Conservation (phyloP, 2,888 invertebrate genomes). For the Caenorhabditis zanzibari region DNA sequence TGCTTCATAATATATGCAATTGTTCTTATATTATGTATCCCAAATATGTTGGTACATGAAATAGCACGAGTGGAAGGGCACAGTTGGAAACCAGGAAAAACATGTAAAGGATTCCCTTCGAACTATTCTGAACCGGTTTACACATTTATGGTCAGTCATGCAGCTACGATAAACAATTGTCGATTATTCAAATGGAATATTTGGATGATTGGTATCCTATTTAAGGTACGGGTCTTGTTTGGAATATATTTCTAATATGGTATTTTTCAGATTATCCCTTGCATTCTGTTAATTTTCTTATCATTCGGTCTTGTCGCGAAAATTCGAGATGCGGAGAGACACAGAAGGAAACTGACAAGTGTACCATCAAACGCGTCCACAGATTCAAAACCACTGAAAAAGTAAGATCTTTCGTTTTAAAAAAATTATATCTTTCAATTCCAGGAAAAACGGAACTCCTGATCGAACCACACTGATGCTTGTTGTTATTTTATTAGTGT, state of each 20-base stretch:
- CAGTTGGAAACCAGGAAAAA: conserved; percentile 64
- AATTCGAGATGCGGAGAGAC: conserved; percentile 78
- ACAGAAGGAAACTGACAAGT: conserved; percentile 75
- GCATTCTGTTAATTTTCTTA: conserved; percentile 77
- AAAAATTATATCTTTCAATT: neutral
- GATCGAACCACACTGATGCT: conserved; percentile 89
- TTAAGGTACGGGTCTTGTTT: conserved; percentile 71
- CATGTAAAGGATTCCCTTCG: conserved; percentile 63
- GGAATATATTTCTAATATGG: neutral
- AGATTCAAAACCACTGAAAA: conserved; percentile 64
- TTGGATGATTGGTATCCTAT: conserved; percentile 82
- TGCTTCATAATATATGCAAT: conserved; percentile 73
- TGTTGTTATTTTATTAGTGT: conserved; percentile 89
- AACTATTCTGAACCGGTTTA: conserved; percentile 76
- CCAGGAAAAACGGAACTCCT: conserved; percentile 67
- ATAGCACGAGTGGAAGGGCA: conserved; percentile 67
- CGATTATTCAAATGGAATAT: conserved; percentile 80
- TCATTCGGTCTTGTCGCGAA: conserved; percentile 78
- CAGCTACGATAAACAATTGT: conserved; percentile 77
- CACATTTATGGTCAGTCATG: conserved; percentile 77
- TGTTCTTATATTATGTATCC: conserved; percentile 78
- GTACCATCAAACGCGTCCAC: conserved; percentile 65
- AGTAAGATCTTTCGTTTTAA: conserved; percentile 29
- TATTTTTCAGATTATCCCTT: conserved; percentile 79
- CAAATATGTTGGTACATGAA: conserved; percentile 81